phyloP scores from a whole-genome alignment of 2,113 vertebrate species.

The Larimichthys polyactis region DNA sequence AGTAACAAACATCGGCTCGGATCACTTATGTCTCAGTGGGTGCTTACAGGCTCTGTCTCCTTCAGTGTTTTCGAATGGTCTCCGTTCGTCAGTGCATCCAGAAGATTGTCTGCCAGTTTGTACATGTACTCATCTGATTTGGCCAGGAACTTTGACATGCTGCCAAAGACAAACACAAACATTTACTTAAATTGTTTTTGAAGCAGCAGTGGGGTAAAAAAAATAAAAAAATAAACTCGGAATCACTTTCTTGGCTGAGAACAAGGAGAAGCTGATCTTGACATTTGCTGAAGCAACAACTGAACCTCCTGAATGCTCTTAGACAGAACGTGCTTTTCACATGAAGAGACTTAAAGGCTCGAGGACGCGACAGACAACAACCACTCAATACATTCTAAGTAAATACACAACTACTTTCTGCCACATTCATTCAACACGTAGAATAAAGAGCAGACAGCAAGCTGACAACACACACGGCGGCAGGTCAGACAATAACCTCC shows the following conservation, averaged over 20 bases:
- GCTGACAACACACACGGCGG: not conserved
- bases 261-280: slow-evolving; percentile 13
- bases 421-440: not conserved
- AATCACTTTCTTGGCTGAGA: slow-evolving; percentile 1
- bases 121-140: slow-evolving; percentile 91
- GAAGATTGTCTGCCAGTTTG: slow-evolving; percentile 93
- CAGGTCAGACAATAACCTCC: not conserved
- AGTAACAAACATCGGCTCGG: not conserved
- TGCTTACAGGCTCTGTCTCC: slow-evolving; percentile 86
- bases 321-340: not conserved
- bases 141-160: slow-evolving; percentile 90
- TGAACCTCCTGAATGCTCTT: slow-evolving; percentile 8
- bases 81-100: slow-evolving; percentile 94
- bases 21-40: not conserved
- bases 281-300: not conserved
- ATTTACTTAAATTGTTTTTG: not conserved
- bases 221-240: not conserved
- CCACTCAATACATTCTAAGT: too few species aligned
- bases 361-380: not conserved
- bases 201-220: not conserved
- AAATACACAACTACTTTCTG: not conserved
- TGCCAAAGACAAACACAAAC: slow-evolving; percentile 63
- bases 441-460: not conserved
- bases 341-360: slow-evolving; percentile 1
- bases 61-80: slow-evolving; percentile 91